Evolutionary conservation across 1,140 invertebrate species (phyloP), one percentile per base, ranked within the genome.

Genomic region (Zelostemma sp.): DNA sequence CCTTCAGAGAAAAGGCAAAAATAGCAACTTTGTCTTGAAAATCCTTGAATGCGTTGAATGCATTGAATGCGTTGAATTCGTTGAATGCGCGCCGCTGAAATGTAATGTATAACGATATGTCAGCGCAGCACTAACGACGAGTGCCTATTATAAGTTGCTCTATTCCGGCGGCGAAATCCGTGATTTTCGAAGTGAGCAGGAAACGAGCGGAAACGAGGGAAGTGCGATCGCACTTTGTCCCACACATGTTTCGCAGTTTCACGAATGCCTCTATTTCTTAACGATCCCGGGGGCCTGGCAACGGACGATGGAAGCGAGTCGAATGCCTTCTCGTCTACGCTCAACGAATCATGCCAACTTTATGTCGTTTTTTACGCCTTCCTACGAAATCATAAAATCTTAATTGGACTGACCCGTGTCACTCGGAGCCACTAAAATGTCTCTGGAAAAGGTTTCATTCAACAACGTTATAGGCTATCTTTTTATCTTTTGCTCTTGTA

Each of bases 341-440:
- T 40, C 61, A 49, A 67, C 60, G 67, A 62, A 14, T 57, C 61
- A 73, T 66, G 65, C 17, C 35, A 62, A 65, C 46, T 76, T 77
- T 75, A 74, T 68, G 66, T 57, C 49, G 51, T 48, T 69, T 74
- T 72, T 72, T 66, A 58, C 71, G 60, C 69, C 43, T 19, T 28
- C 5, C 31, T 51, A 57, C 57, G 38, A 68, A 62, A 8, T 46
- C 69, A 62, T 76, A 73, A 78, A 78, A 69, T 75, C 72, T 78
- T 78, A 78, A 78, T 78, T 78, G 72, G 68, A 59, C 68, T 59
- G 57, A 62, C 66, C 70, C 72, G 68, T 66, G 69, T 68, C 67
- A 64, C 51, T 71, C 56, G 43, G 43, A 64, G 33, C 46, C 46
- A 58, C 58, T 59, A 45, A 65, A 64, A 45, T 8, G 46, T 16